Base-by-base conservation (phyloP, 2,888 invertebrate genomes). In the Spodoptera exigua region DNA sequence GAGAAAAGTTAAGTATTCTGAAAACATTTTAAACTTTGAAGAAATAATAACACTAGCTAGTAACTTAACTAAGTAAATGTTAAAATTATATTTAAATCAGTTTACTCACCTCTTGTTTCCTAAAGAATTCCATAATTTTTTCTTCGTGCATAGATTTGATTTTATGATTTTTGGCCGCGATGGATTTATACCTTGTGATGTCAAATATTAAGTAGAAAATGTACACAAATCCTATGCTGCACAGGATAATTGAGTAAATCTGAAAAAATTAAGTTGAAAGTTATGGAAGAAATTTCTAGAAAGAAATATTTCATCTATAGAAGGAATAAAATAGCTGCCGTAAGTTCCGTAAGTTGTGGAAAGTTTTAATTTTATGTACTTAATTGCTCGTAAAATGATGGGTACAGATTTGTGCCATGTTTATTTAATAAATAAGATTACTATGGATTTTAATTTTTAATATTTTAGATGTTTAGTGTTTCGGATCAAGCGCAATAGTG, bases 161-260 rank as follows among this genome's bases (percentile, higher is more conserved):
- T 78, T 88, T 93, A 59, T 91, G 87, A 69, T 93, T 92, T 74
- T 90, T 90, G 37, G 92, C 84, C 2, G 92, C 94, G 61, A 89
- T 89, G 0, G 83, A 82, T 74, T 95, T 95, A 77, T 96, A 96
- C 53, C 95, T 82, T 46, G 93, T 88, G 56, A 97, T 96, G 76
- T 97, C 96, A 34, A 95, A 81, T 61, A 96, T 93, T 40, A 97
- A 86, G 78, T 93, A 96, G 17, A 95, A 61, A 36, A 96, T 89
- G 85, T 96, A 97, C 1, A 95, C 13, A 39, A 96, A 91, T 44
- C 96, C 96, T 32, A 96, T 80, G 3, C 88, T 67, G 14, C 95
- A 94, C 44, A 97, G 87, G 58, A 93, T 86, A 32, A 96, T 89
- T 61, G 96, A 96, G 85, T 96, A 96, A 46, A 95, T 89, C 96